A percentile compares a stretch with the other conserved stretches of the same genome.
These are phyloP conservation scores for Pavo muticus DNA, from an alignment of 2,113 vertebrate species.

Conservation along the genomic window DNA sequence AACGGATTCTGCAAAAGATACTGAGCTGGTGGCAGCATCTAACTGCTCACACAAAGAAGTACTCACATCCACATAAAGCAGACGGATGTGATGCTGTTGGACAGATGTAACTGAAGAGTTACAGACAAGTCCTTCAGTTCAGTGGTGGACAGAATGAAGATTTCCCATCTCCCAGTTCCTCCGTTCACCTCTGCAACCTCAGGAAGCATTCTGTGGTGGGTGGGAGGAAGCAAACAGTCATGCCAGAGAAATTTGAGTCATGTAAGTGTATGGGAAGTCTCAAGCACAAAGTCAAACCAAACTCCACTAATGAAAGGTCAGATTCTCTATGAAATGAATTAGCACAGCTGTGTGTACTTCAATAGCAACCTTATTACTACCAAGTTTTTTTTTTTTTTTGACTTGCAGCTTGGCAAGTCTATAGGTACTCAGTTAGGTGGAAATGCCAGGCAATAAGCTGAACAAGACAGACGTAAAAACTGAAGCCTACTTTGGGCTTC, in stretches of 20 bases:
- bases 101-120: background rate
- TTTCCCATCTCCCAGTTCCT: background rate
- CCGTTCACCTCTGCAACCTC: background rate
- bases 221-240: background rate
- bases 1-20: background rate
- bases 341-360: background rate
- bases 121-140: background rate
- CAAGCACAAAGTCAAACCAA: background rate
- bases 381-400: background rate
- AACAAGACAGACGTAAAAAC: background rate
- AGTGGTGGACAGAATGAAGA: background rate
- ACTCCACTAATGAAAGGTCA: background rate
- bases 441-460: background rate
- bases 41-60: background rate
- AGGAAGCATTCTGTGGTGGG: background rate
- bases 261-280: background rate
- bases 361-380: background rate
- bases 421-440: background rate
- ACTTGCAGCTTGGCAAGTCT: background rate
- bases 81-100: rapidly evolving
- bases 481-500: background rate
- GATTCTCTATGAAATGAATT: background rate
- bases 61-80: rapidly evolving
- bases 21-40: background rate
- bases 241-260: background rate